phyloP scores from a whole-genome alignment of 2,888 invertebrate species.

The Leptothorax acervorum region DNA sequence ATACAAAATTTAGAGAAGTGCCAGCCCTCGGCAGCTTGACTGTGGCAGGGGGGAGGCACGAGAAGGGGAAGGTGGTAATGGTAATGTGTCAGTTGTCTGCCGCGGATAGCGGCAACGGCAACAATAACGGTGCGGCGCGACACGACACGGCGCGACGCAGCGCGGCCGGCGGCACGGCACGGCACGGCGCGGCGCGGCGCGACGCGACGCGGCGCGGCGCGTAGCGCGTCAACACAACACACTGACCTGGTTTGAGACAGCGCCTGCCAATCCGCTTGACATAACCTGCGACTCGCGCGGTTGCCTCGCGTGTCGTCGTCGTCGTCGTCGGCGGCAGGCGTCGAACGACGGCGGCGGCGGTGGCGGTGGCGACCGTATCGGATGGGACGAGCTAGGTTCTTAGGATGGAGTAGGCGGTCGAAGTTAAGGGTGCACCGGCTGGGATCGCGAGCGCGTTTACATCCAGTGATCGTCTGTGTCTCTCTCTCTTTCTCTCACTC shows the following conservation, averaged over 20 bases:
- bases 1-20: conserved; percentile 80
- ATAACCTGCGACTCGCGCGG: conserved; percentile 81
- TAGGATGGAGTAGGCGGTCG: conserved; percentile 24
- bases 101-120: conserved; percentile 51
- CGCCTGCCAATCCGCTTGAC: conserved; percentile 84
- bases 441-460: conserved; percentile 3
- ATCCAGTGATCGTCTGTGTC: background rate
- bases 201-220: background rate
- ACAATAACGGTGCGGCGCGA: background rate
- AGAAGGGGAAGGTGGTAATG: background rate
- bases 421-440: conserved; percentile 14
- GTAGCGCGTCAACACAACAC: conserved; percentile 75
- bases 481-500: background rate
- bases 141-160: background rate
- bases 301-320: conserved; percentile 61
- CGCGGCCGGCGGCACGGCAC: background rate
- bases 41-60: conserved; percentile 42
- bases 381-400: conserved; percentile 39
- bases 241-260: conserved; percentile 83
- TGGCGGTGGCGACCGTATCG: conserved; percentile 34
- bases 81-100: conserved; percentile 32
- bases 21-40: conserved; percentile 74
- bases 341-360: conserved; percentile 37
- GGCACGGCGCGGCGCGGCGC: background rate
- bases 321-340: conserved; percentile 45